Evolutionary conservation across 2,113 vertebrate species (phyloP), one percentile per base, ranked within the genome.

Genomic region (Salvelinus sp.): DNA sequence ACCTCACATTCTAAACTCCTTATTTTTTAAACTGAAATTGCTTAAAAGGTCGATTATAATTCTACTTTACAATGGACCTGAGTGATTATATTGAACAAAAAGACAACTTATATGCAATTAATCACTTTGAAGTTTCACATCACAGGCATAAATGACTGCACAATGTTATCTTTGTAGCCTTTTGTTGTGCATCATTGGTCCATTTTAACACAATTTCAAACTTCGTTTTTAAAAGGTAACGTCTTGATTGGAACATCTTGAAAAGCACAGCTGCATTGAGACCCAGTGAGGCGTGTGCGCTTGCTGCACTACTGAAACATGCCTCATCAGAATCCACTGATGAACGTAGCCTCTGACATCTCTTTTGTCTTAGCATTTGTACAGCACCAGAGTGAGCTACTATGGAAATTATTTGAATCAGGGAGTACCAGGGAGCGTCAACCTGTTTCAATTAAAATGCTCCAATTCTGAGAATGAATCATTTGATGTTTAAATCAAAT

Each of bases 281-380:
- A 83, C 77, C 82, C 90, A 90, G 88, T 83, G 89, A 90, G 88
- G 90, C 89, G 82, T 90, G 89, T 79, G 79, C 58, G 16, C 76
- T 81, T 74, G 27, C 85, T 76, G 78, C 79, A 67, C 82, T 80
- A 82, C 86, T 83, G 88, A 81, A 81, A 83, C 89, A 83, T 33
- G 85, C 86, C 91, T 91, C 88, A 91, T 92, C 90, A 90, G 75
- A 86, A 87, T 83, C 80, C 86, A 85, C 83, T 91, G 88, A 92
- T 92, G 88, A 91, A 90, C 89, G 89, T 89, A 85, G 85, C 88
- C 88, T 91, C 87, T 90, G 90, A 92, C 89, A 91, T 90, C 90
- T 90, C 86, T 88, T 87, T 90, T 85, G n/a, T 89, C 88, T 89
- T 81, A 87, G 86, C 84, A 81, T 83, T 86, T 86, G 85, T 25